A percentile compares a stretch with the other conserved stretches of the same genome.
These are phyloP conservation scores for Anoncus sp. DNA, from an alignment of 2,888 invertebrate species.

Conservation along the genomic window DNA sequence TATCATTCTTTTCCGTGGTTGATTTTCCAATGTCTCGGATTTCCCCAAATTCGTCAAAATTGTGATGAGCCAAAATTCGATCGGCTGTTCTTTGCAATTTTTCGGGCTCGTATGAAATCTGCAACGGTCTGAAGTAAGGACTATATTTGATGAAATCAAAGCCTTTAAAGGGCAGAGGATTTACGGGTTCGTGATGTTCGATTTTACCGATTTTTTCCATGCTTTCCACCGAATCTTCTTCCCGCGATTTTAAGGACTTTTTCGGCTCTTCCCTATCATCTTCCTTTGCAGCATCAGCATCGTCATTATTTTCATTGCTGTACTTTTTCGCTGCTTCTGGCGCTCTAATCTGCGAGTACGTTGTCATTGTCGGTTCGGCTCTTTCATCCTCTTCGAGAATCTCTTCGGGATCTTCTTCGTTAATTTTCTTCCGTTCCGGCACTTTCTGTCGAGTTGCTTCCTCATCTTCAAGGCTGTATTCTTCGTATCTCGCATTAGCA, in stretches of 20 bases:
- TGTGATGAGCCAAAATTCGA: conserved; percentile 48
- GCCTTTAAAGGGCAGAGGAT: conserved; percentile 30
- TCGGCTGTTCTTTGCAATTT: conserved; percentile 67
- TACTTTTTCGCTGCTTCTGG: conserved; percentile 25
- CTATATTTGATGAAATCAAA: conserved; percentile 70
- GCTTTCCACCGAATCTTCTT: conserved; percentile 8
- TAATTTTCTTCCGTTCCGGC: background rate
- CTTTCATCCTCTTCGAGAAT: conserved; percentile 37
- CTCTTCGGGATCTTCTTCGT: conserved; percentile 9
- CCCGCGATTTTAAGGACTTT: conserved; percentile 11
- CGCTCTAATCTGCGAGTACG: conserved; percentile 41
- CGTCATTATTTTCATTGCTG: background rate
- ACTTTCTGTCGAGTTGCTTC: background rate
- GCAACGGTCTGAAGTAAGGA: conserved; percentile 76
- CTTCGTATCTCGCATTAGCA: conserved; percentile 75
- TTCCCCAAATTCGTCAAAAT: conserved; percentile 7
- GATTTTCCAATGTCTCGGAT: conserved; percentile 1
- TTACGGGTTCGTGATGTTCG: background rate
- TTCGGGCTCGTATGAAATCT: conserved; percentile 71
- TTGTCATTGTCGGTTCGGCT: conserved; percentile 55
- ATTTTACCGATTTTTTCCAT: background rate
- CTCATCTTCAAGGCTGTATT: conserved; percentile 73
- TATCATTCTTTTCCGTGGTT: background rate
- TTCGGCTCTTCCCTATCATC: conserved; percentile 17
- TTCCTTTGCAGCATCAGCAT: background rate